Evolutionary conservation across 2,113 vertebrate genomes (phyloP).

Genomic region (Phyllostomus discolor): DNA sequence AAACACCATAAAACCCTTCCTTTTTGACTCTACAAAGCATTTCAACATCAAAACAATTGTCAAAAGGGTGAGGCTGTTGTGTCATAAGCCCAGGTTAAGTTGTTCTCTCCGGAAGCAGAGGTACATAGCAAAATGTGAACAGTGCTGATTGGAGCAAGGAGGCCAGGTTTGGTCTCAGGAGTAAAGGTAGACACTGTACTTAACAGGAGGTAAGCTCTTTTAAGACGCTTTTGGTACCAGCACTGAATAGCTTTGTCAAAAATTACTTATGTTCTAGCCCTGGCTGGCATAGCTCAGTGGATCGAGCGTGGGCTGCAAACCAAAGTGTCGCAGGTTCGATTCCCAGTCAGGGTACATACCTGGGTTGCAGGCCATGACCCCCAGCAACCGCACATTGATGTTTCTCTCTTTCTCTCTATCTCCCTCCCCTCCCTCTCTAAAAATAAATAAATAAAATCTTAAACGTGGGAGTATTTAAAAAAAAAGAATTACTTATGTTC

Average conservation of each 20-base stretch:
- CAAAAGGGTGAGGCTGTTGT: slow-evolving; percentile 43
- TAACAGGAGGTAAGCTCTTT: not conserved
- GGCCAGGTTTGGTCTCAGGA: slow-evolving; percentile 26
- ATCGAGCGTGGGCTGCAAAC: too few relatives aligned
- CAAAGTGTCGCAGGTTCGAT: too few relatives aligned
- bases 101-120: slow-evolving; percentile 64
- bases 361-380: too few relatives aligned
- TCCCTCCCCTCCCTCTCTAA: too few relatives aligned
- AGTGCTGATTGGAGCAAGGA: slow-evolving; percentile 47
- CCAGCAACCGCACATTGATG: too few relatives aligned
- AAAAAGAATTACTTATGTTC: too few relatives aligned
- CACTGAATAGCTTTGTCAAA: not conserved
- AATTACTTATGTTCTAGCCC: slow-evolving; percentile 38
- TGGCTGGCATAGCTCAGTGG: too few relatives aligned
- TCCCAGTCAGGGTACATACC: too few relatives aligned
- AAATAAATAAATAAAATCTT: too few relatives aligned
- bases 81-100: slow-evolving; percentile 63
- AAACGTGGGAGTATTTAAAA: too few relatives aligned
- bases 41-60: slow-evolving; percentile 53
- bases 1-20: not conserved
- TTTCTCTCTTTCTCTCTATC: too few relatives aligned
- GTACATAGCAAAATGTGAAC: slow-evolving; percentile 51
- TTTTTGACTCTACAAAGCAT: not conserved
- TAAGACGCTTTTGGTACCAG: not conserved
- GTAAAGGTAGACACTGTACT: not conserved